Conservation (phyloP, 2,888 invertebrate species). For the Trachelus troglodyta region DNA sequence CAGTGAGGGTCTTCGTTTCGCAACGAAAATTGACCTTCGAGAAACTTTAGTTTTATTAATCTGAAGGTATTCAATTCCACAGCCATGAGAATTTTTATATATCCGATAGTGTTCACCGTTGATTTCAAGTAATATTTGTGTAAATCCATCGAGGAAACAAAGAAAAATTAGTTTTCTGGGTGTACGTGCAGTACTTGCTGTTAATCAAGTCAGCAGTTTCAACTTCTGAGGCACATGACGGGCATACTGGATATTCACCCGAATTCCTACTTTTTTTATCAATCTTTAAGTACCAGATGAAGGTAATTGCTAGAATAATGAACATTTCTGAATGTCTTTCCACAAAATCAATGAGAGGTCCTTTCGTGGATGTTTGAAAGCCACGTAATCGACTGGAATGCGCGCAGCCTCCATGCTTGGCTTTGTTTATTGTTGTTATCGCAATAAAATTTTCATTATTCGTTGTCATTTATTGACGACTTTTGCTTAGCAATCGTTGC, state of each 20-base stretch:
- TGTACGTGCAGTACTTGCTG: slow-evolving; percentile 10
- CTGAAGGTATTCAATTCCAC: slow-evolving; percentile 10
- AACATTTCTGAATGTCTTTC: not conserved
- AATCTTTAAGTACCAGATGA: slow-evolving; percentile 40
- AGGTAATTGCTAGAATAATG: slow-evolving; percentile 33
- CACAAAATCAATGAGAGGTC: slow-evolving; percentile 4
- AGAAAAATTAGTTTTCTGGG: slow-evolving; percentile 10
- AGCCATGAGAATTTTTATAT: slow-evolving; percentile 7
- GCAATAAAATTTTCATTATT: not conserved
- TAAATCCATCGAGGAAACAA: not conserved
- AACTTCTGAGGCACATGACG: slow-evolving; percentile 42
- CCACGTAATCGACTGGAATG: slow-evolving; percentile 28
- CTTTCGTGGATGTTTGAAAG: slow-evolving; percentile 27
- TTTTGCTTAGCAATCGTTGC: not conserved
- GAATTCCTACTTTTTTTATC: slow-evolving; percentile 25
- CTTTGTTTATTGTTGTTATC: slow-evolving; percentile 47
- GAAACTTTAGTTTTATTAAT: slow-evolving; percentile 23
- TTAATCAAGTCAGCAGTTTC: slow-evolving; percentile 9
- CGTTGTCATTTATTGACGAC: slow-evolving; percentile 1
- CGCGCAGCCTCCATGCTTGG: slow-evolving; percentile 29
- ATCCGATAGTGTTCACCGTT: not conserved
- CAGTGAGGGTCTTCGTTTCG: slow-evolving; percentile 25
- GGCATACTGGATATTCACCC: slow-evolving; percentile 24
- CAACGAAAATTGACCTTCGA: slow-evolving; percentile 31
- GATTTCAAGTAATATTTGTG: not conserved